Base-by-base conservation (phyloP, 2,113 vertebrate genomes). In the Etheostoma cragini region DNA sequence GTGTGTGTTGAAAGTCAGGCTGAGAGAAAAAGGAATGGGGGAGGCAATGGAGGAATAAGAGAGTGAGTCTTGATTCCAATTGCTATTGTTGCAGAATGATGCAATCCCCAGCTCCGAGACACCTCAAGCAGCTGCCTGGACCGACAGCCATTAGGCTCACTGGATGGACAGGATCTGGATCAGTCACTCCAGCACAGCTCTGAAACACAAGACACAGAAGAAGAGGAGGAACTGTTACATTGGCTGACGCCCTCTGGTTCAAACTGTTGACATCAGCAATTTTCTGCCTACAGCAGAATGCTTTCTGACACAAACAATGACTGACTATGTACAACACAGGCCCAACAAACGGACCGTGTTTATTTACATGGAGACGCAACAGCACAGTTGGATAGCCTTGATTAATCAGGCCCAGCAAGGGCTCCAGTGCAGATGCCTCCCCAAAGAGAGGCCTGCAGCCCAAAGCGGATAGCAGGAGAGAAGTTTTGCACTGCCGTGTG, bases 171-270 rank as follows among this genome's bases (percentile, higher is more conserved):
- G 75, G 64, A 86, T 70, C 17, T 62, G 16, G 78, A 82, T 42
- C 76, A 57, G 57, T 83, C 63, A 30, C 58, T 82, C 52, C 49
- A 72, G 64, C 57, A 2, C 2, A 8, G 17, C 67, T 88, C 90
- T 93, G 91, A 81, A 94, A 91, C 45, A 91, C 45, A 89, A 58
- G 77, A 83, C 56, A 81, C 24, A 80, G 30, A 58, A 38, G 24
- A 49, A 38, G 67, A 57, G 47, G 77, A 33, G 58, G 50, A 67
- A 52, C 45, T 2, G 58, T 89, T 86, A 83, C 21, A 56, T 52
- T 21, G 66, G 71, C 67, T 21, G 69, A 53, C 54, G 33, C 24
- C 0, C 33, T 72, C 45, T 47, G 33, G 30, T 35, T 77, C 8
- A 70, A 84, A 88, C 63, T 65, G 82, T 57, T 76, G 76, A 77